Base-by-base conservation (phyloP, 23 tunicate species). In the Ascidia mentula region DNA sequence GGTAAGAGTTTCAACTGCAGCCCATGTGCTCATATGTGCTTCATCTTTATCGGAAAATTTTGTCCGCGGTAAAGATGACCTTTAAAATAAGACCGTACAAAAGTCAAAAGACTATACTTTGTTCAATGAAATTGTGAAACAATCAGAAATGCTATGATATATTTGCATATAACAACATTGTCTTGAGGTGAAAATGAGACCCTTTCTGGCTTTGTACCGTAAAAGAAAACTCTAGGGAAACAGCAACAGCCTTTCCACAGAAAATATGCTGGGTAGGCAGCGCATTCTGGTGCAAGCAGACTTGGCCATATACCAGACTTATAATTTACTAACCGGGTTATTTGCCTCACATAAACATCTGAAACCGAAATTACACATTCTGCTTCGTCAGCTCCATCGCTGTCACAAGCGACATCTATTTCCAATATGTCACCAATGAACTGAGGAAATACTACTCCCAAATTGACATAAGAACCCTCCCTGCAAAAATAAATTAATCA, bases 341-440 rank as follows among this genome's bases (percentile, higher is more conserved):
- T 35, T 72, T 90, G 69, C 22, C 96, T 69, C 40, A 85, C 78
- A 40, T 46, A 90, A 30, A 90, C 31, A 73, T 90, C 89, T 6
- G 96, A 90, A 22, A 90, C 59, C 0, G 40, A 31, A 22, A 90
- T 32, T 0, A 85, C 80, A 35, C 82, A 39, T 30, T 70, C 71
- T n/a, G 61, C 80, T 76, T 90, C 96, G 24, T 90, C 89, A 69
- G 80, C 74, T 35, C 40, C 15, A 46, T 74, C 79, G 77, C 80
- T 85, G 72, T 90, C 89, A 5, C 79, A 76, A 36, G 96, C 89
- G n/a, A 90, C 40, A 79, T 90, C 96, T 18, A 90, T 72, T 37
- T 85, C 86, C 0, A 80, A 34, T 32, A 90, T 22, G 31, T 74
- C 60, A 3, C 96, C 96, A n/a, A 90, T 40, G 35, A 76, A 38